phyloP scores from a whole-genome alignment of 2,888 invertebrate species.

The Eupithecia pulchellata region DNA sequence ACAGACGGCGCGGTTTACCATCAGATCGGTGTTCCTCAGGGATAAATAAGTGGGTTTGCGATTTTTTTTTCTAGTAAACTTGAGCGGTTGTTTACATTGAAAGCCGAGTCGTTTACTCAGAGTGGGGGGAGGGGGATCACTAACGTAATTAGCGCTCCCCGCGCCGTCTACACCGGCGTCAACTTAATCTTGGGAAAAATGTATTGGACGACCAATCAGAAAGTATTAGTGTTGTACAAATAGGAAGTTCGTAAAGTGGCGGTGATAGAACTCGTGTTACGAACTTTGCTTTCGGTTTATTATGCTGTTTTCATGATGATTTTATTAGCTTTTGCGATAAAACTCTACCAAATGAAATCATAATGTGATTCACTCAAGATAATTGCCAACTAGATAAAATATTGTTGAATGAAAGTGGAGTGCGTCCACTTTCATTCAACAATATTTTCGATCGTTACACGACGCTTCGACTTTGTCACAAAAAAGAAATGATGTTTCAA shows the following conservation, averaged over 20 bases:
- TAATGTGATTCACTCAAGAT: neutral
- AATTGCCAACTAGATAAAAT: neutral
- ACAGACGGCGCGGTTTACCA: slow-evolving; percentile 57
- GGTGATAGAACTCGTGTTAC: slow-evolving; percentile 45
- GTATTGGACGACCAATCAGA: slow-evolving; percentile 60
- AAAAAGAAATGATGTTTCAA: neutral
- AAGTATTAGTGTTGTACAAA: slow-evolving; percentile 55
- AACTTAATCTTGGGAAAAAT: slow-evolving; percentile 65
- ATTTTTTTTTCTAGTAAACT: slow-evolving; percentile 80
- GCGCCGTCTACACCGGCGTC: slow-evolving; percentile 63
- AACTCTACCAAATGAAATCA: neutral
- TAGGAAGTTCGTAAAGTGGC: slow-evolving; percentile 47
- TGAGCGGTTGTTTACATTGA: slow-evolving; percentile 79
- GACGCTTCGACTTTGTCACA: neutral
- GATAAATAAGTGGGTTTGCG: slow-evolving; percentile 80
- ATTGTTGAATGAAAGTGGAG: neutral
- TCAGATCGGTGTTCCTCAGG: slow-evolving; percentile 65
- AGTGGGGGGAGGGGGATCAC: slow-evolving; percentile 64
- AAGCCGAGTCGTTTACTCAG: slow-evolving; percentile 80
- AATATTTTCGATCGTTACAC: neutral
- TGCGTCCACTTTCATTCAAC: no score
- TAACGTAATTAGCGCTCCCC: slow-evolving; percentile 79
- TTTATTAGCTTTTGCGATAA: slow-evolving; percentile 3
- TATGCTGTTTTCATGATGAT: slow-evolving; percentile 25
- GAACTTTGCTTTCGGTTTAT: slow-evolving; percentile 41